phyloP scores from a whole-genome alignment of 2,113 vertebrate species.

The Myotis yumanensis region DNA sequence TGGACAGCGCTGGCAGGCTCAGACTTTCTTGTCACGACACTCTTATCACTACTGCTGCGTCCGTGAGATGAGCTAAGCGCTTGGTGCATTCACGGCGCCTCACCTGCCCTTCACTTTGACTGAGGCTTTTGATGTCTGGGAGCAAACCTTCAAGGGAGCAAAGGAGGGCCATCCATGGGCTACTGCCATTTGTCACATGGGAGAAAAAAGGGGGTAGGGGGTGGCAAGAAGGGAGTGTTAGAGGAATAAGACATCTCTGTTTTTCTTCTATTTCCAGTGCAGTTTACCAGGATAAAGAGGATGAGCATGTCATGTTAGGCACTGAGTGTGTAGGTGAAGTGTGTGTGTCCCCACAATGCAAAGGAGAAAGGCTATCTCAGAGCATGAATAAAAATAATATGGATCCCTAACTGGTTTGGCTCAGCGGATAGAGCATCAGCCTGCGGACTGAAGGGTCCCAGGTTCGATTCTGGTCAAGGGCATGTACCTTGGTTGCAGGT shows the following conservation, averaged over 20 bases:
- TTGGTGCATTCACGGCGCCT: fast-evolving
- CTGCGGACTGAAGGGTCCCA: no score
- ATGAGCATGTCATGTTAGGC: neutral
- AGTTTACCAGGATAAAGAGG: neutral
- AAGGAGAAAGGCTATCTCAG: neutral
- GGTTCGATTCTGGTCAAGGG: no score
- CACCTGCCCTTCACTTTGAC: neutral
- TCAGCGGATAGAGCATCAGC: no score
- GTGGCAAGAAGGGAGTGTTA: neutral
- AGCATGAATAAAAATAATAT: neutral
- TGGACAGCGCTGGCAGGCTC: neutral
- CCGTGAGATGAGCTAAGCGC: neutral
- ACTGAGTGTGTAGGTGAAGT: neutral
- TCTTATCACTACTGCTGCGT: neutral
- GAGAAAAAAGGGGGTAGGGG: neutral
- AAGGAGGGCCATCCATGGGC: neutral
- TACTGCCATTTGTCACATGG: neutral
- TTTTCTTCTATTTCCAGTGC: neutral
- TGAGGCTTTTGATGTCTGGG: neutral
- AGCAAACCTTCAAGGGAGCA: neutral
- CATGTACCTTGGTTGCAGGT: no score
- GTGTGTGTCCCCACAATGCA: neutral
- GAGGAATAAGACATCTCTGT: neutral
- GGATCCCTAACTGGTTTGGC: neutral
- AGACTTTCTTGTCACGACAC: neutral